Base-by-base conservation (phyloP, 2,888 invertebrate genomes). In the Drosophila siamana region DNA sequence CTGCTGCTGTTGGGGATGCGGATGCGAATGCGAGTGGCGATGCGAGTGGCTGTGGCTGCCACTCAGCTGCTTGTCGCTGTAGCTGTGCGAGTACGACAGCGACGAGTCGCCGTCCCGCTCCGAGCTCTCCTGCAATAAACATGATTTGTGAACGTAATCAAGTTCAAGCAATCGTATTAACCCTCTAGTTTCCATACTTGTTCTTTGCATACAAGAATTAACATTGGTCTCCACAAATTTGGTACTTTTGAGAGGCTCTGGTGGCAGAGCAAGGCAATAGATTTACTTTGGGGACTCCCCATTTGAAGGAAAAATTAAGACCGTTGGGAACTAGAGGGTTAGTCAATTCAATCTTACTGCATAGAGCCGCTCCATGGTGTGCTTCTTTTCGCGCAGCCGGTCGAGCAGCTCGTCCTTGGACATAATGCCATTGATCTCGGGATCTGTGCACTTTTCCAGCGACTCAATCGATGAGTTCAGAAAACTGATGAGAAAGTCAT, bases 401-500 rank as follows among this genome's bases (percentile, higher is more conserved):
- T 93, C 90, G 68, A 96, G 88, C 30, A 96, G 91, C 76, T 96
- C 96, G 75, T 95, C 90, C 78, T 91, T 91, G 33, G 90, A 89
- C 85, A 92, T 92, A 38, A 92, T 92, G 24, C 92, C 92, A 82
- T 92, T 92, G 64, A 92, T 91, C 70, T 92, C 92, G 1, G 76
- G 84, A 15, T 92, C 92, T 68, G 89, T 88, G 13, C 88, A 90
- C 91, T 94, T 92, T 86, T 94, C 79, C 94, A 92, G 85, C 89
- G 94, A 88, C 93, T 94, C 79, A 80, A 96, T 94, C 77, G 95
- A 95, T 69, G 95, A 95, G 74, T 95, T 95, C 33, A 97, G 90
- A 89, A 96, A 97, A 71, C 94, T 94, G 44, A 96, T 92, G 89
- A 95, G 94, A 89, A 95, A 96, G 82, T 95, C 95, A 13, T 96